These are phyloP conservation scores for Masticophis lateralis DNA, from an alignment of 2,797 vertebrate genomes.

Conservation along the genomic window DNA sequence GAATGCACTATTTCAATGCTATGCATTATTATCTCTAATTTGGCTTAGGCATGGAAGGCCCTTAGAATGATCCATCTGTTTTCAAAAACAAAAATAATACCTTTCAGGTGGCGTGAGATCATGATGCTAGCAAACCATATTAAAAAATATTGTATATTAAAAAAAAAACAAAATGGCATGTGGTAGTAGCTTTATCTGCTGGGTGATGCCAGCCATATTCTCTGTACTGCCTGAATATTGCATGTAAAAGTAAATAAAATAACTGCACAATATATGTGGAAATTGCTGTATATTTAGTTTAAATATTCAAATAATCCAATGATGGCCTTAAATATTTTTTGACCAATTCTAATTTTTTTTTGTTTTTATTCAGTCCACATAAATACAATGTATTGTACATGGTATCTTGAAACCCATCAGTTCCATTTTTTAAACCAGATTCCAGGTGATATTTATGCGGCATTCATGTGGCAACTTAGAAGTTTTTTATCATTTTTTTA, in stretches of 20 bases:
- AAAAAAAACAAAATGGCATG: not conserved
- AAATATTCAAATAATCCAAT: not conserved
- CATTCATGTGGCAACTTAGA: not conserved
- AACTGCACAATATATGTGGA: too few relatives aligned
- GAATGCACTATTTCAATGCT: not conserved
- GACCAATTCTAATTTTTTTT: not conserved
- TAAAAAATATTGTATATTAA: not conserved
- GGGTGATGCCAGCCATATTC: not conserved
- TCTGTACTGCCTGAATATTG: not conserved
- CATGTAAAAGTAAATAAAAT: not conserved
- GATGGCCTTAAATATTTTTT: not conserved
- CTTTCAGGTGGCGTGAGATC: not conserved
- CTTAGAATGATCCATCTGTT: not conserved
- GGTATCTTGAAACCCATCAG: not conserved
- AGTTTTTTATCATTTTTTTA: not conserved
- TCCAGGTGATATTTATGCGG: not conserved
- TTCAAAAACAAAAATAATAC: not conserved
- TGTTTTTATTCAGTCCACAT: not conserved
- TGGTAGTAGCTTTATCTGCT: not conserved
- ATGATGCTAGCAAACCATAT: not conserved
- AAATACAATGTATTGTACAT: not conserved
- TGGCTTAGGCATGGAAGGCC: not conserved
- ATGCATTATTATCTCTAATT: not conserved
- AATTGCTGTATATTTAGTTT: not conserved
- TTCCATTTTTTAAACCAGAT: not conserved